Evolutionary conservation across 2,113 vertebrate species (phyloP), one percentile per base, ranked within the genome.

Genomic region (Todiramphus saurophagus): DNA sequence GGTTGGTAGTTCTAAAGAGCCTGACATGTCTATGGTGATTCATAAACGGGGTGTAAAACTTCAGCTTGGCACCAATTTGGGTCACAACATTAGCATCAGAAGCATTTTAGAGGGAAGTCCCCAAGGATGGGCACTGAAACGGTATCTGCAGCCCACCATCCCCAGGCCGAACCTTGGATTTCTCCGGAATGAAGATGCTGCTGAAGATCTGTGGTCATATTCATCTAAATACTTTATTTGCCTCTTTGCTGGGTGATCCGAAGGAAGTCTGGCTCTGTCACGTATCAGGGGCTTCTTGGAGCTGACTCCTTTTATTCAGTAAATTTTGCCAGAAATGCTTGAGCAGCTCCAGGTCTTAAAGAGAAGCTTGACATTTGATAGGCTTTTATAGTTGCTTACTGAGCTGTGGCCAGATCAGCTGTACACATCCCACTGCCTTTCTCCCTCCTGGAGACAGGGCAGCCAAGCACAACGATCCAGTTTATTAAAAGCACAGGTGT

Each of bases 321-420:
- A 83, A 59, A 60, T 76, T 88, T 64, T 80, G 76, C 30, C 67
- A 95, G 83, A 80, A 86, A 89, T 37, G 76, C 72, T 91, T 86
- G 83, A 88, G 39, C 67, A 77, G 3, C 73, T 94, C 53, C 86
- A 80, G 55, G 67, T 83, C 63, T 83, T 77, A 90, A 67, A 43
- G 72, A 18, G 80, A 83, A 86, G 8, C 37, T 69, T 94, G 83
- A 55, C 63, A 74, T 80, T 60, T 91, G 80, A 92, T 62, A 55
- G 76, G 41, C 3, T 89, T 95, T 70, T 62, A 72, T 58, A 62
- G 77, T 80, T 83, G 76, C 33, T 95, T 87, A 70, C 44, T 89
- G 93, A 37, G 83, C 83, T 95, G 89, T 37, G 89, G 80, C 55
- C 3, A 0, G 21, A 55, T 59, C 37, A 67, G 76, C 66, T 3